phyloP scores from a whole-genome alignment of 2,888 invertebrate species.

The Xanthia togata region DNA sequence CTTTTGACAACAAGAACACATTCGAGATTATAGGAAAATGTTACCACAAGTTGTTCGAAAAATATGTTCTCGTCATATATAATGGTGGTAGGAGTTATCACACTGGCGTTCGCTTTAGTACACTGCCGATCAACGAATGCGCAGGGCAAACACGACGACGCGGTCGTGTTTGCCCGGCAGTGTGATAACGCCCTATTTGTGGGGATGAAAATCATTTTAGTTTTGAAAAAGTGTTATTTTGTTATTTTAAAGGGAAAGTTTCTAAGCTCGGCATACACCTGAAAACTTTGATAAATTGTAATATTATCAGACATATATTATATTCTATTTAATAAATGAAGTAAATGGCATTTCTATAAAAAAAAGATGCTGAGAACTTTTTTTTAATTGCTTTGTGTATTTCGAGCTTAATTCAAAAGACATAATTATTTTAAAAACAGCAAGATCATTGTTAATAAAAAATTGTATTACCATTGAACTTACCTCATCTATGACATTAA shows the following conservation, averaged over 20 bases:
- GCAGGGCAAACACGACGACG: not conserved
- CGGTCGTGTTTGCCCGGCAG: not conserved
- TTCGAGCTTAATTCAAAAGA: conserved; percentile 26
- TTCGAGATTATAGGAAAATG: not conserved
- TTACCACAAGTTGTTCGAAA: too few relatives aligned
- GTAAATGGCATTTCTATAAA: too few relatives aligned
- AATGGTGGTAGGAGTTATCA: conserved; percentile 2
- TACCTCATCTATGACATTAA: conserved; percentile 85
- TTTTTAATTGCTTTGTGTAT: not conserved
- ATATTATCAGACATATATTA: too few relatives aligned
- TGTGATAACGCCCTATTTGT: not conserved
- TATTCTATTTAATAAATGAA: too few relatives aligned
- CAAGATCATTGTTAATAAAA: conserved; percentile 29
- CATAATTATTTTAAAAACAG: not conserved
- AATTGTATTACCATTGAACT: conserved; percentile 15
- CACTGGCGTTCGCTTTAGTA: not conserved
- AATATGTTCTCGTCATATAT: not conserved
- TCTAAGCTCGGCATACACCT: conserved; percentile 32
- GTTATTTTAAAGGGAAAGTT: conserved; percentile 28
- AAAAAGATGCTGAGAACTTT: too few relatives aligned
- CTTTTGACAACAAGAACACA: conserved; percentile 34
- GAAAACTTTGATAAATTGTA: conserved; percentile 7
- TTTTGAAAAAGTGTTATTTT: conserved; percentile 26
- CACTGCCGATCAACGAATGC: not conserved
- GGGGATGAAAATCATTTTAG: conserved; percentile 23